phyloP scores from a whole-genome alignment of 1,140 invertebrate genomes.

The Atta texana region DNA sequence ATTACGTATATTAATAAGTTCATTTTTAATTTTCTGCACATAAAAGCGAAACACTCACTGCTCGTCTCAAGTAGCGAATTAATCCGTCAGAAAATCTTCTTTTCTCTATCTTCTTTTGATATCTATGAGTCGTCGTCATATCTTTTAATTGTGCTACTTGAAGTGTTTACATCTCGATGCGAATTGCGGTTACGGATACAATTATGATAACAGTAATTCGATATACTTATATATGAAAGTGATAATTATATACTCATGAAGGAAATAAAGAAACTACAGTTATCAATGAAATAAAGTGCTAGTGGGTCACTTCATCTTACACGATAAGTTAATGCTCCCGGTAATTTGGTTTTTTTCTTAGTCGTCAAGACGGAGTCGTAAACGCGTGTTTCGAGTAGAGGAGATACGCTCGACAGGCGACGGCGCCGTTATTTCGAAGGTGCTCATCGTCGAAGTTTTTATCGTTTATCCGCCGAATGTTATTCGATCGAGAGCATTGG shows the following conservation, averaged over 20 bases:
- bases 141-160: neutral
- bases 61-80: neutral
- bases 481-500: conserved; percentile 61
- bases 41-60: neutral
- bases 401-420: conserved; percentile 37
- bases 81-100: neutral
- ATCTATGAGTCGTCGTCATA: neutral
- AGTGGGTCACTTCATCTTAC: conserved; percentile 52
- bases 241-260: neutral
- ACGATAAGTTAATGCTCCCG: conserved; percentile 1
- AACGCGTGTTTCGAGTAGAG: conserved; percentile 45
- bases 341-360: neutral
- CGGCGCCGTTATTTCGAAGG: conserved; percentile 72
- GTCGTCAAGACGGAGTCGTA: conserved; percentile 53
- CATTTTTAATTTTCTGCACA: neutral
- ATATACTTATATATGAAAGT: neutral
- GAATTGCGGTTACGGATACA: neutral
- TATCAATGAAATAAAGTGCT: neutral
- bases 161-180: neutral
- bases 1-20: neutral
- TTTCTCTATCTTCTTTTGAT: neutral
- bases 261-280: conserved; percentile 18
- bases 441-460: conserved; percentile 68
- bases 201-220: conserved; percentile 17
- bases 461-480: conserved; percentile 68